phyloP scores from a whole-genome alignment of 2,888 invertebrate genomes.

The Anagyrus pseudococci region DNA sequence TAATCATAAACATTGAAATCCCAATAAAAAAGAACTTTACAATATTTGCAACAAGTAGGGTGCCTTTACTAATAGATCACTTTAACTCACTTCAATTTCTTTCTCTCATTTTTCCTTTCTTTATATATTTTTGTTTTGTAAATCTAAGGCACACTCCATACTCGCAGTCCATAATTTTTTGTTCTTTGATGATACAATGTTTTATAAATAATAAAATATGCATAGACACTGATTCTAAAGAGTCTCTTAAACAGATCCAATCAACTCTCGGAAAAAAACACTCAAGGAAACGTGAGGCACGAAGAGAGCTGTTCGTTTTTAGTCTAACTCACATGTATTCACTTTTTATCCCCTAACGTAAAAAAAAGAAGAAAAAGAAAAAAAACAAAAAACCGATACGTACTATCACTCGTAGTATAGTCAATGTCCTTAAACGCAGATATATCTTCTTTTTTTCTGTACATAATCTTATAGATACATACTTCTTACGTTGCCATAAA shows the following conservation, averaged over 20 bases:
- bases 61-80: not conserved
- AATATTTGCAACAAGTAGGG: too few species aligned
- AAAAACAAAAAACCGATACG: conserved; percentile 51
- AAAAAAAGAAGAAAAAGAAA: conserved; percentile 9
- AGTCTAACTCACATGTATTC: conserved; percentile 3
- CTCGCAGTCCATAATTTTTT: conserved; percentile 45
- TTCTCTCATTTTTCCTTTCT: conserved; percentile 14
- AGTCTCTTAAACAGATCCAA: conserved; percentile 12
- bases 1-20: too few species aligned
- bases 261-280: conserved; percentile 16
- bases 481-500: conserved; percentile 49
- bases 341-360: conserved; percentile 21
- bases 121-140: conserved; percentile 39
- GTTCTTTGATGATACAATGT: conserved; percentile 11
- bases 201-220: conserved; percentile 25
- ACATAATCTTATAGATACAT: conserved; percentile 55
- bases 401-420: conserved; percentile 48
- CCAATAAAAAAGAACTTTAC: too few species aligned
- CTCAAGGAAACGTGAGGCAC: conserved; percentile 24
- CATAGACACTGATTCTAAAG: conserved; percentile 2
- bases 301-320: conserved; percentile 30
- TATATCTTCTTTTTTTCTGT: conserved; percentile 57
- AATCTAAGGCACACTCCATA: conserved; percentile 59
- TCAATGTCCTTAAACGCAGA: conserved; percentile 51
- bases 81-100: not conserved